Evolutionary conservation across 2,888 invertebrate species (phyloP).

Genomic region (Conchocele bisecta): DNA sequence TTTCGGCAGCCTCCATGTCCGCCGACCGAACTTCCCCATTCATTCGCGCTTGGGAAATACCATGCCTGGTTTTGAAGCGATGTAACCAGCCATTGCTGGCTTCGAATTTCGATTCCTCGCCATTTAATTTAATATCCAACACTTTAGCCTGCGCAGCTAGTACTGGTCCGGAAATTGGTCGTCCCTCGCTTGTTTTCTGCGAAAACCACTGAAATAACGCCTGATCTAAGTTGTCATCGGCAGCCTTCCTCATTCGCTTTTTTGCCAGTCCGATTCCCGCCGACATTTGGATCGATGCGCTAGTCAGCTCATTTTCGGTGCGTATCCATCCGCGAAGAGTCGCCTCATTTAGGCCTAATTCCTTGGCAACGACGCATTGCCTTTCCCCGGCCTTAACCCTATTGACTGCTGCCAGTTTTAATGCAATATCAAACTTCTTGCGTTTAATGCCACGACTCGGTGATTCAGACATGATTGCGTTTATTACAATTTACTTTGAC

Average conservation of each 20-base stretch:
- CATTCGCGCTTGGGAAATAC: neutral
- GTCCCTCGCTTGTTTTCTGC: neutral
- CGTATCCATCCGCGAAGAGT: slow-evolving; percentile 3
- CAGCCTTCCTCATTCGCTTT: neutral
- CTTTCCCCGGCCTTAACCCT: neutral
- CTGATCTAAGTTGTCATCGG: neutral
- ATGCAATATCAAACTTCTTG: neutral
- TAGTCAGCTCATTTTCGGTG: too few relatives aligned
- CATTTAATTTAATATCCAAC: neutral
- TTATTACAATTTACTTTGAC: too few relatives aligned
- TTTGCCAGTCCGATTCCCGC: neutral
- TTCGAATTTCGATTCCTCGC: neutral
- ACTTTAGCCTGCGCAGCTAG: neutral
- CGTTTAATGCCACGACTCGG: too few relatives aligned
- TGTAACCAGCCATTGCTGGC: slow-evolving; percentile 6
- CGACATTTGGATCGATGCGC: neutral
- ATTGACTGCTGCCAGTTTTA: neutral
- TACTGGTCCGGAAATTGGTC: slow-evolving; percentile 14
- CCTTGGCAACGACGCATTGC: neutral
- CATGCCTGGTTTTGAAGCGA: neutral
- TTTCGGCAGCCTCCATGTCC: slow-evolving; percentile 2
- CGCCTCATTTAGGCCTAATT: neutral
- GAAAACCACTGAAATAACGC: neutral
- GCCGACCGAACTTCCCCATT: slow-evolving; percentile 9
- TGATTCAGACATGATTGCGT: too few relatives aligned